Evolutionary conservation across 2,797 vertebrate genomes (phyloP), one percentile per base, ranked within the genome.

Genomic region (Centroberyx gerrardi): DNA sequence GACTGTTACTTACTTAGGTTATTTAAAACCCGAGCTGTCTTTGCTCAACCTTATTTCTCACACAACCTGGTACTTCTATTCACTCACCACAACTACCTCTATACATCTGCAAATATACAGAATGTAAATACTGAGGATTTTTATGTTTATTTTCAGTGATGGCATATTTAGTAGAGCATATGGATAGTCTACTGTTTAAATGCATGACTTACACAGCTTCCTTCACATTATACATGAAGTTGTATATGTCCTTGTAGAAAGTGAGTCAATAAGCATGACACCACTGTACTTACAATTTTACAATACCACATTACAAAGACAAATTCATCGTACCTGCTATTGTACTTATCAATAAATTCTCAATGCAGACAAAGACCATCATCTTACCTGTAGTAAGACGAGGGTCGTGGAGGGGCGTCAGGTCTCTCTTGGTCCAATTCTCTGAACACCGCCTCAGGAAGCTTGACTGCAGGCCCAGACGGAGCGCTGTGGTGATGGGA

Each of bases 341-440:
- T 52, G 17, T 29, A 27, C 55, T 33, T 42, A 52, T 64, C 4
- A 58, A 46, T 53, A 17, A 65, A 44, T 17, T 58, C 22, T 73
- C n/a, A 18, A 14, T 27, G 13, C 82, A 77, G n/a, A 99, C 22
- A 22, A 22, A 22, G 22, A 22, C 22, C 22, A 22, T 22, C 22
- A 22, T 22, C 22, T 22, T 22, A 22, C 98, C 98, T 97, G 96
- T 99, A 99, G 85, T 99, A 99, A 1, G 98, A 99, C 3, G 94
- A 96, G 4, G 98, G 97, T 44, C 98, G 95, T 22, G 94, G 93
- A 0, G 98, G 98, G 4, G 98, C 98, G 0, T 99, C 98, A 0
- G 97, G 96, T 64, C 96, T 96, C 71, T 99, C 98, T 87, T 98
- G 97, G 80, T 99, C 98, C 90, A 99, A 92, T 88, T 99, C 98